These are phyloP conservation scores for Symphodus melops DNA, from an alignment of 2,113 vertebrate genomes.

Conservation along the genomic window DNA sequence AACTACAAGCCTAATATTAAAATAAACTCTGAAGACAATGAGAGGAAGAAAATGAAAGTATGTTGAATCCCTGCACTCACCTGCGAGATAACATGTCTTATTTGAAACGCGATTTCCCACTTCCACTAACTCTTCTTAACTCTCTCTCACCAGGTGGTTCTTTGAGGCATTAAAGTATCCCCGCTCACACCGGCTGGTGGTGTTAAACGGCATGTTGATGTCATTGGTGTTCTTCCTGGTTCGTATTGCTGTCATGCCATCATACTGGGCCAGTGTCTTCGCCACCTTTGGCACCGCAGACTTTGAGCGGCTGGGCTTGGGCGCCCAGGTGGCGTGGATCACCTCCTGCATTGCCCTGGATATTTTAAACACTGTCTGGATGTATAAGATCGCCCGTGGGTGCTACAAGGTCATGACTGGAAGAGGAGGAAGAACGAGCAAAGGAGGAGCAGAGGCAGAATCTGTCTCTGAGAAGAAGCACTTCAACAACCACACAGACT, in stretches of 20 bases:
- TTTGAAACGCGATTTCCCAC: too few species aligned
- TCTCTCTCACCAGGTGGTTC: constrained; percentile 81
- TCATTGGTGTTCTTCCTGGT: constrained; percentile 84
- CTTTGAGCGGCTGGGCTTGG: constrained; percentile 81
- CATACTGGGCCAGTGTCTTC: constrained; percentile 85
- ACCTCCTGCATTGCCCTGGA: constrained; percentile 83
- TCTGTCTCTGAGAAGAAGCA: constrained; percentile 54
- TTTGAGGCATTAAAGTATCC: constrained; percentile 81
- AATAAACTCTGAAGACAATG: too few species aligned
- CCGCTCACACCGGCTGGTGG: constrained; percentile 78
- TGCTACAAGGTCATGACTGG: constrained; percentile 83
- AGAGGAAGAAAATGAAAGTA: too few species aligned
- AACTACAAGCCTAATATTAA: too few species aligned
- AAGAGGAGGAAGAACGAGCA: constrained; percentile 48
- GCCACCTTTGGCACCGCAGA: constrained; percentile 82
- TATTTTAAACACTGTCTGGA: constrained; percentile 84
- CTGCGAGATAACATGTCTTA: too few species aligned
- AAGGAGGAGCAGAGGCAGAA: constrained; percentile 16
- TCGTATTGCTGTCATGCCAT: constrained; percentile 85
- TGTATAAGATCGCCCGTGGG: constrained; percentile 84
- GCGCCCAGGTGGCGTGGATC: constrained; percentile 86
- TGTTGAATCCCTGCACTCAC: too few species aligned
- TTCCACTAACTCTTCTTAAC: background rate
- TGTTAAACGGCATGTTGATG: constrained; percentile 84
- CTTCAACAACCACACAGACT: constrained; percentile 84